Evolutionary conservation across 2,113 vertebrate species (phyloP).

Genomic region (Lagopus leucura): DNA sequence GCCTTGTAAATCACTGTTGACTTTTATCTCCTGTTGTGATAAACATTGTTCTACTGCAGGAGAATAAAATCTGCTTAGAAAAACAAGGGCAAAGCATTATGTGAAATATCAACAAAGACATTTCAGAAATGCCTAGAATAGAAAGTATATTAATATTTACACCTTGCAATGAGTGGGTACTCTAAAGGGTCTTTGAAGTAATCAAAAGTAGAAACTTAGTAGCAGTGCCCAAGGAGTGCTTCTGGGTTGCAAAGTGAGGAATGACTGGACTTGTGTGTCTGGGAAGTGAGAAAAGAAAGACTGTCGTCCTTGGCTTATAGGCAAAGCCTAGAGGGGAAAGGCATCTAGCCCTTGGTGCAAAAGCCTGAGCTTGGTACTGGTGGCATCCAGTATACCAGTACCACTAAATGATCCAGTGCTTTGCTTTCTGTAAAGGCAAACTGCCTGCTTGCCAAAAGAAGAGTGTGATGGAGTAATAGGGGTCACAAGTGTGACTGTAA

Average conservation of each 20-base stretch:
- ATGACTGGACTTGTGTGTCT: background rate
- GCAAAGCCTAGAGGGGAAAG: background rate
- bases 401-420: fast-evolving
- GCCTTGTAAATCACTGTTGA: background rate
- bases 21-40: slow-evolving; percentile 3
- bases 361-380: background rate
- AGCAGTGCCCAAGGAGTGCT: background rate
- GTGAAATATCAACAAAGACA: background rate
- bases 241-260: background rate
- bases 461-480: background rate
- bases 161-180: background rate
- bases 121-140: slow-evolving; percentile 6
- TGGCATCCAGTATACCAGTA: background rate
- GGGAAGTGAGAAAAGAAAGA: background rate
- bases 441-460: background rate
- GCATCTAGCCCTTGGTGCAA: background rate
- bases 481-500: background rate
- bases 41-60: background rate
- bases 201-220: background rate
- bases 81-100: background rate
- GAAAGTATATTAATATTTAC: slow-evolving; percentile 19
- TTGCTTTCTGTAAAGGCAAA: background rate
- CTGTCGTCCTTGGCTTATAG: background rate
- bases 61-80: slow-evolving; percentile 12
- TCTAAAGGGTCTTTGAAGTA: background rate